Evolutionary conservation across 1,140 invertebrate genomes (phyloP), one percentile per base, ranked within the genome.

Genomic region (Anthonomus grandis): DNA sequence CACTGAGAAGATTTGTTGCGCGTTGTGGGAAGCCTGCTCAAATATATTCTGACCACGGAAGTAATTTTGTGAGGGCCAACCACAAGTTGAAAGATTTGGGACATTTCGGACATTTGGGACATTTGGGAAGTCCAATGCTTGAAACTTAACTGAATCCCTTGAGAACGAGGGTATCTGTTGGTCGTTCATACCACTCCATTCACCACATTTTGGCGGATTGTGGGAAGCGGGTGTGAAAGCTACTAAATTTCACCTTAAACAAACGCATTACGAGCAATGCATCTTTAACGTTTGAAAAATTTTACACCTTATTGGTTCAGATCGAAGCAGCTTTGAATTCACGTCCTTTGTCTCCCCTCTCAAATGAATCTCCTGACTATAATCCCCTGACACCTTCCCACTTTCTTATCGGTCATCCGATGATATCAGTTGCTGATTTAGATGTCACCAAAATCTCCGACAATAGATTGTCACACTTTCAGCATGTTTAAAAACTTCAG

Each of bases 21-120:
- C 31, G 36, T 22, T 4, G 56, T n/a, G 55, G 48, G 42, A n/a
- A 18, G 10, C 19, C 39, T 3, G 1, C 37, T 21, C n/a, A 10
- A 8, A 45, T 58, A 13, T 58, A 2, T 36, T 58, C 56, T 2
- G 48, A 58, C 18, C 50, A 52, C 34, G 38, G 47, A 8, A 52
- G 19, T 0, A 58, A 39, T 21, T 58, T 52, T 52, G 19, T 52
- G 0, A 41, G 56, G 15, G 56, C 48, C 6, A 45, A 52, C 3
- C 41, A 51, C 46, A 22, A 51, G 17, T 37, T 58, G 18, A 36
- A 34, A 22, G 15, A 34, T 13, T 36, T 58, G 24, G 23, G 48
- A 18, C 3, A 50, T 13, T 37, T 38, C 21, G 21, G 37, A 37
- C 8, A n/a, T n/a, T n/a, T n/a, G n/a, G n/a, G n/a, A n/a, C n/a